phyloP scores from a whole-genome alignment of 2,888 invertebrate species.

The Drosophila barbarae region DNA sequence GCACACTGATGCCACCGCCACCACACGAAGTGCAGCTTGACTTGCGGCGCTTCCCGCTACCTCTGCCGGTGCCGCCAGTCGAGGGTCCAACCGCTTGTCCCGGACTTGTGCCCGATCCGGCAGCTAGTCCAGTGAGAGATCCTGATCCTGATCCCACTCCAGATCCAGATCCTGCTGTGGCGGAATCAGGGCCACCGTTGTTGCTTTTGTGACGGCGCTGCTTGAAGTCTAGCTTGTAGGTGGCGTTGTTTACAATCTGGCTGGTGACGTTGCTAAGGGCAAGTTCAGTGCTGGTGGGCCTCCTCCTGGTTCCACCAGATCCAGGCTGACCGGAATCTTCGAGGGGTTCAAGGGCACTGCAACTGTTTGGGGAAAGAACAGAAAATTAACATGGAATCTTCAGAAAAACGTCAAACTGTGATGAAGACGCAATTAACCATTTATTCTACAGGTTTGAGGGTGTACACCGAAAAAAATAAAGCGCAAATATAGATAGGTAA shows the following conservation, averaged over 20 bases:
- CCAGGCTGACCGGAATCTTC: slow-evolving; percentile 44
- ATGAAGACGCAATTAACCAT: slow-evolving; percentile 25
- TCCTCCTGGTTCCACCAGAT: slow-evolving; percentile 42
- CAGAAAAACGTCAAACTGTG: neutral
- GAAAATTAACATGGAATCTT: neutral
- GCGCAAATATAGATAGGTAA: neutral
- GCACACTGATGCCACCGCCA: slow-evolving; percentile 26
- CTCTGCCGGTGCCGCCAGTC: slow-evolving; percentile 32
- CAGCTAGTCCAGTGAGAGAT: slow-evolving; percentile 11
- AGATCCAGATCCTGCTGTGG: neutral
- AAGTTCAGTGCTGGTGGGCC: slow-evolving; percentile 59
- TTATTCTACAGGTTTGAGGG: slow-evolving; percentile 19
- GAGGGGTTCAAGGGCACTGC: slow-evolving; percentile 52
- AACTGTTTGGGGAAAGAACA: slow-evolving; percentile 29
- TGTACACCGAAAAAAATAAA: slow-evolving; percentile 5
- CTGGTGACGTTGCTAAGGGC: slow-evolving; percentile 66
- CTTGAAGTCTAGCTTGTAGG: slow-evolving; percentile 69
- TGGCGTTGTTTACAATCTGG: slow-evolving; percentile 64
- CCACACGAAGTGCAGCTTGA: slow-evolving; percentile 65
- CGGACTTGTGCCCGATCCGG: slow-evolving; percentile 21
- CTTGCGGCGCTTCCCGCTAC: slow-evolving; percentile 50
- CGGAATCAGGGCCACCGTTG: slow-evolving; percentile 22
- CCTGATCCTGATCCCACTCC: slow-evolving; percentile 9
- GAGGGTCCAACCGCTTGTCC: slow-evolving; percentile 15
- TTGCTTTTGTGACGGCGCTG: slow-evolving; percentile 67